Percentiles rank a stretch among this genome's conserved stretches.
Evolutionary conservation across 2,888 invertebrate species (phyloP).

Genomic region (Microctonus hyperodae): DNA sequence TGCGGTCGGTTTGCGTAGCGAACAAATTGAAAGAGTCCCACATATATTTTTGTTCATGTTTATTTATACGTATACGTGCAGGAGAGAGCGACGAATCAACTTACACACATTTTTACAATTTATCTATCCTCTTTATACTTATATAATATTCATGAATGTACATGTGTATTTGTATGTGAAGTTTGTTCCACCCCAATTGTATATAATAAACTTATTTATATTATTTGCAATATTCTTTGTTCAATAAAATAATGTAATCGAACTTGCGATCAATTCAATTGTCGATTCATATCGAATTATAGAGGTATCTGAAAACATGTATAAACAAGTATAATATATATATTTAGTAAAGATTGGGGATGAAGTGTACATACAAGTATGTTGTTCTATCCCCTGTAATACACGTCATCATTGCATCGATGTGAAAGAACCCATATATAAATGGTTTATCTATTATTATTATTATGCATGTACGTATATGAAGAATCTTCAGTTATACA

Average conservation of each 20-base stretch:
- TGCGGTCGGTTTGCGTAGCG: slow-evolving; percentile 63
- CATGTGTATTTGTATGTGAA: neutral
- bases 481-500: too few relatives aligned
- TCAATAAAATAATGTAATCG: neutral
- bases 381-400: neutral
- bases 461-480: too few relatives aligned
- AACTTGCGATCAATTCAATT: slow-evolving; percentile 2
- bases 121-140: too few relatives aligned
- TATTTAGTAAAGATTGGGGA: slow-evolving; percentile 6
- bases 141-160: neutral
- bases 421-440: slow-evolving; percentile 3
- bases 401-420: neutral
- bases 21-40: slow-evolving; percentile 49
- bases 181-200: slow-evolving; percentile 32
- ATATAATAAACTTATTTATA: too few relatives aligned
- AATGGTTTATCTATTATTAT: too few relatives aligned
- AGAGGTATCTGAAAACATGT: neutral
- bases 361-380: neutral
- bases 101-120: slow-evolving; percentile 23
- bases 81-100: slow-evolving; percentile 33
- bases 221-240: slow-evolving; percentile 13
- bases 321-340: neutral
- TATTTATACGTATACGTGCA: slow-evolving; percentile 31
- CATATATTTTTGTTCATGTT: neutral
- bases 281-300: slow-evolving; percentile 6